Base-by-base conservation (phyloP, 1,140 invertebrate species). In the Drosophila leontia region DNA sequence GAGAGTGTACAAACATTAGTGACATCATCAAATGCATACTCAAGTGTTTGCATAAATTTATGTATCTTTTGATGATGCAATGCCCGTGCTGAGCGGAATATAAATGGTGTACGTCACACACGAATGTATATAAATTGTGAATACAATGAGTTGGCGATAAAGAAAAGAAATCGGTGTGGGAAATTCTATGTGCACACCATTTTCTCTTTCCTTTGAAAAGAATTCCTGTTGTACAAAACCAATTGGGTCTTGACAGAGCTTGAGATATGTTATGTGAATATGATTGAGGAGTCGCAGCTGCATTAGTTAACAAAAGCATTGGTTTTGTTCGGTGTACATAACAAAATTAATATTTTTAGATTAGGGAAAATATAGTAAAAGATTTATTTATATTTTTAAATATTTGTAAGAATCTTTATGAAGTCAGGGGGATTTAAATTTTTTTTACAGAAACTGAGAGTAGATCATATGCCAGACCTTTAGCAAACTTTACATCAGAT, bases 21-120 rank as follows among this genome's bases (percentile, higher is more conserved):
- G 70, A 74, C 70, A 74, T 74, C 70, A 74, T 74, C 68, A 74
- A 72, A 72, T 72, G 70, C 70, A 74, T 60, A 74, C 68, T 60
- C 68, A 72, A 74, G 70, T 72, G 70, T 35, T 35, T 70, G 42
- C 68, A 72, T 74, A 72, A 74, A 74, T 72, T 72, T 72, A 70
- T 60, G 37, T 72, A 71, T 19, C 44, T 59, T 60, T 26, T 23
- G 32, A 72, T 72, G 70, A 72, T 72, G 70, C 70, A 72, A 72
- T 72, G 17, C 29, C 11, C 2, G 69, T 23, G 6, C n/a, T 71
- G 51, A 42, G 51, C 23, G 29, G 23, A 69, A 35, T 15, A 70
- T 37, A 70, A 68, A 67, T 65, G n/a, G 32, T 29, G 17, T 37
- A 55, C 37, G n/a, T 55, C 19, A 42, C 17, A 67, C 32, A 67